Evolutionary conservation across 2,113 vertebrate genomes (phyloP), one percentile per base, ranked within the genome.

Genomic region (Varanus salvator): DNA sequence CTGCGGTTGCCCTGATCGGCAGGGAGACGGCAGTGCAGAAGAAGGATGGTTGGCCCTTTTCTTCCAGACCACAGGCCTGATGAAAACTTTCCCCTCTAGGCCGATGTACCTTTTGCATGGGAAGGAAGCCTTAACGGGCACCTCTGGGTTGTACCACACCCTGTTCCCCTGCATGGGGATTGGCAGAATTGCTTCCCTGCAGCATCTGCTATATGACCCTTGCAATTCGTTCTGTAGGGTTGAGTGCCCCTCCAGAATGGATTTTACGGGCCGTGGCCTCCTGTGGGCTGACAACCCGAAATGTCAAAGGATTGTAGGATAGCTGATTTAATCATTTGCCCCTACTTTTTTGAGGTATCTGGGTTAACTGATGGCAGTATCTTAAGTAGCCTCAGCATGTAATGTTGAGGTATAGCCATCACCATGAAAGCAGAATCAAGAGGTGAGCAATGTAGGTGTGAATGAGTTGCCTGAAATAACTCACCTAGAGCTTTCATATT

Each of bases 381-480:
- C 25, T 76, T 17, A 77, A 17, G 34, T 76, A 25, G 27, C 25
- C 25, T 54, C 14, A 76, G 34, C 52, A 72, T 85, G 54, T 66
- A 68, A 78, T 78, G 64, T 78, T 31, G 19, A 68, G 57, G n/a
- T 78, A 77, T n/a, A 60, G 31, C 48, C 69, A 57, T 86, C 74
- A 66, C 57, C 76, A 66, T 44, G 14, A 87, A 29, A 64, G 7
- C 38, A 66, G 34, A 21, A 87, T 80, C 76, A 68, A 50, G 76
- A 19, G 21, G 71, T 6, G 38, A 50, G 84, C 29, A 8, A 29
- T 12, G 12, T 44, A 44, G 48, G 57, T 75, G 87, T 84, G 81
- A 95, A n/a, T 57, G 27, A 29, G 75, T 57, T 87, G 89, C 89
- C 72, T 8, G 86, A 92, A 83, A 89, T n/a, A 83, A 88, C 66